phyloP scores from a whole-genome alignment of 1,140 invertebrate genomes.

The Drosophila micromelanica region DNA sequence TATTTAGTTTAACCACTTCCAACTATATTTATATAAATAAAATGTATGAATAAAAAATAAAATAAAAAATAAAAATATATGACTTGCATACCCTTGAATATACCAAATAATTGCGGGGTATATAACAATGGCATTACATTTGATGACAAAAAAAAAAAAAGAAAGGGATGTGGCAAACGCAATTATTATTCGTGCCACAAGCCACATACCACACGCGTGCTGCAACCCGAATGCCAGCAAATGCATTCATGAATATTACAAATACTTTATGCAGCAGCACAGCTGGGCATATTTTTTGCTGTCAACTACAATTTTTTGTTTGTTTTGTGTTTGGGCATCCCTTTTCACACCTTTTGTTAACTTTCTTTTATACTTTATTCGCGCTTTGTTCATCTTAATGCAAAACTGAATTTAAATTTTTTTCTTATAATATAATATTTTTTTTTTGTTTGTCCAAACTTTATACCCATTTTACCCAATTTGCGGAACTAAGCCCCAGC shows the following conservation, averaged over 20 bases:
- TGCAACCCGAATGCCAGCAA: slow-evolving; percentile 9
- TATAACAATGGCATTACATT: too few relatives aligned
- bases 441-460: background rate
- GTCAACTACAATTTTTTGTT: background rate
- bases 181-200: slow-evolving; percentile 10
- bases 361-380: background rate
- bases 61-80: too few relatives aligned
- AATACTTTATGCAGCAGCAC: slow-evolving; percentile 22
- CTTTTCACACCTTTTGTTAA: background rate
- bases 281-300: background rate
- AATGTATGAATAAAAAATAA: too few relatives aligned
- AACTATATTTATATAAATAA: too few relatives aligned
- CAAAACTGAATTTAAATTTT: slow-evolving; percentile 56
- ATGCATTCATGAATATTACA: slow-evolving; percentile 19
- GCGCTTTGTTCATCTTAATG: slow-evolving; percentile 22
- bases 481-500: background rate
- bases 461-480: too few relatives aligned
- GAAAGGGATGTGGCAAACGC: background rate
- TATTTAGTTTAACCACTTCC: too few relatives aligned
- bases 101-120: too few relatives aligned
- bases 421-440: background rate
- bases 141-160: too few relatives aligned
- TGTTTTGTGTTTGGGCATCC: background rate
- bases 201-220: background rate
- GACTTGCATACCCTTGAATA: too few relatives aligned